Base-by-base conservation (phyloP, 2,797 vertebrate species). In the Ceryle rudis region DNA sequence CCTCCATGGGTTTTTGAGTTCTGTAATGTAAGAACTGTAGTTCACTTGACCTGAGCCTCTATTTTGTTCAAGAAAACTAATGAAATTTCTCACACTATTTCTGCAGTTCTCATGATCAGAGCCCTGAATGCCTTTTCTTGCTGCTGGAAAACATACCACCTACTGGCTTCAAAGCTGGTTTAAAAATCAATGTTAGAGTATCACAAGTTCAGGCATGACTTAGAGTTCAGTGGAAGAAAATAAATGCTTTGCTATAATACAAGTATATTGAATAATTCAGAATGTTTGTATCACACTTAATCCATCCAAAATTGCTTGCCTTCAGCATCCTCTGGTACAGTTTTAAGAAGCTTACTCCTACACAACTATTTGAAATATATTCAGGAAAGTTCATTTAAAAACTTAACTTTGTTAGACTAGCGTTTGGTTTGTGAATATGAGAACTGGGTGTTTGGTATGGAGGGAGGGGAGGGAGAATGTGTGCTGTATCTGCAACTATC, bases 191-290 rank as follows among this genome's bases (percentile, higher is more conserved):
- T 93, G 66, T 46, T 87, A 39, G 74, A 81, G 87, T 94, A 81
- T 94, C 87, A 94, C 66, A 66, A 96, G 91, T 95, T 94, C 79
- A 81, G 92, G 79, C 89, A 72, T 96, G 96, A 91, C 89, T 96
- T 87, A 42, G 92, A 92, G 94, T 96, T 95, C 95, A 96, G 58
- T 79, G 83, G 88, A 67, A 88, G 58, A 54, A 77, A 86, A 96
- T 44, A 91, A 89, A 81, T 78, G 82, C 82, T 86, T 93, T 49
- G 80, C 46, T 96, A 83, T 47, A 86, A 81, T 95, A 54, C 54
- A 64, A 97, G 58, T 93, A 86, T 95, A 92, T 73, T 94, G 81
- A 96, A 94, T 91, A 94, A 88, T 84, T 90, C 73, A 95, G 47
- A 95, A 94, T 93, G 88, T 92, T 95, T 93, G 66, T 93, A 92